Conservation (phyloP, 2,888 invertebrate species). For the Hedychridium roseum region DNA sequence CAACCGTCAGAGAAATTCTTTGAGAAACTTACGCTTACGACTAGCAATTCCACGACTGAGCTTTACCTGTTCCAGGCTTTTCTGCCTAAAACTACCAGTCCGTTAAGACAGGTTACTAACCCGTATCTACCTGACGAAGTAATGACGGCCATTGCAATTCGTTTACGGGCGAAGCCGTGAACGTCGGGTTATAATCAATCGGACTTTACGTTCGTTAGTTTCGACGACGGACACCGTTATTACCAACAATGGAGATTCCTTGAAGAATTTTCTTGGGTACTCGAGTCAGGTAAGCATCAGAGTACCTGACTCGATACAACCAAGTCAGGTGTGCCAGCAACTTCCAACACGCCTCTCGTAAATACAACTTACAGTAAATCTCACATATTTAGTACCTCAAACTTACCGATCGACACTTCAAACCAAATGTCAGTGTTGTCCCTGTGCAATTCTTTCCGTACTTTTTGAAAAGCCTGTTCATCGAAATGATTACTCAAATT, state of each 20-base stretch:
- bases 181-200: constrained; percentile 32
- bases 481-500: background rate
- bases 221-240: constrained; percentile 21
- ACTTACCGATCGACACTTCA: too few relatives aligned
- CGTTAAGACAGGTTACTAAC: constrained; percentile 30
- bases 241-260: constrained; percentile 9
- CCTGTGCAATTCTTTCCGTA: too few relatives aligned
- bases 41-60: too few relatives aligned
- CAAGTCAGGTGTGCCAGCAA: constrained; percentile 16
- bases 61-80: constrained; percentile 15
- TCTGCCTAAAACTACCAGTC: constrained; percentile 12
- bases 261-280: constrained; percentile 6
- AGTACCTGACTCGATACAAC: constrained; percentile 19
- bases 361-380: background rate
- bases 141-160: constrained; percentile 17
- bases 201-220: too few relatives aligned
- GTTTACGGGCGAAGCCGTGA: constrained; percentile 17
- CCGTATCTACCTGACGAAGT: constrained; percentile 32
- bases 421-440: too few relatives aligned
- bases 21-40: too few relatives aligned
- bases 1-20: too few relatives aligned
- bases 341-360: constrained; percentile 1
- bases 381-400: too few relatives aligned
- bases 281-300: constrained; percentile 6
- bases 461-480: background rate